phyloP scores from a whole-genome alignment of 2,888 invertebrate genomes.

The Ophion slaviceki region DNA sequence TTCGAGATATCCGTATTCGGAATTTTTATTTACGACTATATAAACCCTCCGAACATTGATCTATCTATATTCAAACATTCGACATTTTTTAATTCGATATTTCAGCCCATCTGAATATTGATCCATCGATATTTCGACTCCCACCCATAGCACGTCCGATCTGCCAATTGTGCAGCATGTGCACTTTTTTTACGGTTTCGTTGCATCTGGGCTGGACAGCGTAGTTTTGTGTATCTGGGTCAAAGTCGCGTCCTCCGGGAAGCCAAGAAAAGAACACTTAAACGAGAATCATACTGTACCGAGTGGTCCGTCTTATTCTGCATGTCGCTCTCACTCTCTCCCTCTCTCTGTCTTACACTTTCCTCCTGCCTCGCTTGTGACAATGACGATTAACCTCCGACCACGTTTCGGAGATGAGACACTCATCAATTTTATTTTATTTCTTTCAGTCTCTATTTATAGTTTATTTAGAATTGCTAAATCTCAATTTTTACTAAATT shows the following conservation, averaged over 20 bases:
- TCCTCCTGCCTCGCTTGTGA: constrained; percentile 60
- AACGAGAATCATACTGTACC: constrained; percentile 73
- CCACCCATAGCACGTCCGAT: too few relatives aligned
- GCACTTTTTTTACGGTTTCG: constrained; percentile 53
- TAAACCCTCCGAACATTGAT: too few relatives aligned
- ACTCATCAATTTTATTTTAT: constrained; percentile 78
- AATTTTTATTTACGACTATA: too few relatives aligned
- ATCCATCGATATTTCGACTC: too few relatives aligned
- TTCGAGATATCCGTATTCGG: too few relatives aligned
- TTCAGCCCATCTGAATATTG: too few relatives aligned
- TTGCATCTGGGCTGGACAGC: constrained; percentile 74
- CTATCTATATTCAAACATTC: too few relatives aligned
- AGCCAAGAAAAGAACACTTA: constrained; percentile 80
- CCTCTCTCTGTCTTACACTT: constrained; percentile 6
- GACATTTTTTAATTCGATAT: too few relatives aligned
- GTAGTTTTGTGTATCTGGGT: constrained; percentile 80
- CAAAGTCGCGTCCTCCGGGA: constrained; percentile 83
- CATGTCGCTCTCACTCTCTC: constrained; percentile 14
- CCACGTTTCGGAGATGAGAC: constrained; percentile 77
- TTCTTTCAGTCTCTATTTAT: not conserved
- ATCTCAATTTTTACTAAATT: too few relatives aligned
- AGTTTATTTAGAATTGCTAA: not conserved
- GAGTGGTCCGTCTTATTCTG: constrained; percentile 49
- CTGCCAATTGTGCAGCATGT: constrained; percentile 44
- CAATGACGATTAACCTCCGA: constrained; percentile 73